These are phyloP conservation scores for Musca vetustissima DNA, from an alignment of 1,140 invertebrate genomes.

Conservation along the genomic window DNA sequence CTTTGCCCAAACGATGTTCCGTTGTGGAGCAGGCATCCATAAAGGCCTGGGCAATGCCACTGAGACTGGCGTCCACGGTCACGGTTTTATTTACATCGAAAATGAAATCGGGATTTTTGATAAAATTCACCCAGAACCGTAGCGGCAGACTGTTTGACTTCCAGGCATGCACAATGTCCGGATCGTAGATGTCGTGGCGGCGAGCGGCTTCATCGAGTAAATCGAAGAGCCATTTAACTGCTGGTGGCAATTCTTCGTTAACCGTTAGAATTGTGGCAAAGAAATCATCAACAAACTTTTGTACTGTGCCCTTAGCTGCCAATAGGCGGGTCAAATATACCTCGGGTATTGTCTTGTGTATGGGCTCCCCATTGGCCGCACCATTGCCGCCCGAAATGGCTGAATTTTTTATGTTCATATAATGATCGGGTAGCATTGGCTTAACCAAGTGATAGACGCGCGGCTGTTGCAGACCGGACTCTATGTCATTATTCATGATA, in stretches of 20 bases:
- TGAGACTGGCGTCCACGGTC: constrained; percentile 88
- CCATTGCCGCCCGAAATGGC: constrained; percentile 41
- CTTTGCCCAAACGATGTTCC: constrained; percentile 87
- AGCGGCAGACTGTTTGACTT: constrained; percentile 94
- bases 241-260: constrained; percentile 85
- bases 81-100: constrained; percentile 94
- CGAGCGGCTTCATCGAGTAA: constrained; percentile 88
- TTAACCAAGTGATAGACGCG: constrained; percentile 80
- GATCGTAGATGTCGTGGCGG: constrained; percentile 79
- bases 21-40: constrained; percentile 92
- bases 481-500: constrained; percentile 76
- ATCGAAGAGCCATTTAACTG: constrained; percentile 95
- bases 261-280: constrained; percentile 86
- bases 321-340: constrained; percentile 90
- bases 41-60: constrained; percentile 94
- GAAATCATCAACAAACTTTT: constrained; percentile 96
- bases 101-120: constrained; percentile 96
- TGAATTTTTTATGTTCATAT: constrained; percentile 56
- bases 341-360: constrained; percentile 92
- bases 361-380: constrained; percentile 62
- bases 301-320: constrained; percentile 93
- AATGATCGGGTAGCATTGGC: constrained; percentile 62
- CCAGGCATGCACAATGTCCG: constrained; percentile 93
- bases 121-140: constrained; percentile 96
- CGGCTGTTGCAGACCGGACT: constrained; percentile 61